phyloP scores from a whole-genome alignment of 1,140 invertebrate genomes.

The Linepithema humile region DNA sequence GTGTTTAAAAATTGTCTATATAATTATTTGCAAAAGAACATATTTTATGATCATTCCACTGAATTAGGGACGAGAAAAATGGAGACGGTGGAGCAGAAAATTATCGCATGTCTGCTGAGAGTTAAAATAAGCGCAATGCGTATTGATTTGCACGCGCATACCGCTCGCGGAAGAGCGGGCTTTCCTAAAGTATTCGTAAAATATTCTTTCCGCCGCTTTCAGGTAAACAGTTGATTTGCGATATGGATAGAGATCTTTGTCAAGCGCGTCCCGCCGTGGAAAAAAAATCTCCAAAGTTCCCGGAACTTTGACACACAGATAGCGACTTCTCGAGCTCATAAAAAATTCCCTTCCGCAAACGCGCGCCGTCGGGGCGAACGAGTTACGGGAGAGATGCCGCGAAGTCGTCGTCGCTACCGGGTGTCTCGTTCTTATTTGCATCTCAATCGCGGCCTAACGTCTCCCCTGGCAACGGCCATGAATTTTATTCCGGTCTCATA shows the following conservation, averaged over 20 bases:
- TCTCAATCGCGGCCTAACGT: slow-evolving; percentile 64
- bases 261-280: neutral
- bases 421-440: slow-evolving; percentile 62
- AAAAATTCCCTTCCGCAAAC: slow-evolving; percentile 33
- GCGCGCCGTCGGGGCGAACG: slow-evolving; percentile 24
- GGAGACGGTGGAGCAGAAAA: neutral
- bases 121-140: neutral
- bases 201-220: slow-evolving; percentile 15
- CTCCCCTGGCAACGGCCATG: slow-evolving; percentile 54
- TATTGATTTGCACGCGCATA: slow-evolving; percentile 16
- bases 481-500: slow-evolving; percentile 67
- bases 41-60: neutral
- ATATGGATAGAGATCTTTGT: slow-evolving; percentile 7
- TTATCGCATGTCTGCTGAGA: neutral
- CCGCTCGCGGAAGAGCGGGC: neutral
- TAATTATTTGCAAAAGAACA: neutral
- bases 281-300: slow-evolving; percentile 1
- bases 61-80: neutral
- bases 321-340: slow-evolving; percentile 38
- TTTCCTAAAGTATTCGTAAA: no score
- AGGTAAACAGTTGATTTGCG: slow-evolving; percentile 12
- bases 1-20: no score
- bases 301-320: slow-evolving; percentile 31
- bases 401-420: slow-evolving; percentile 37
- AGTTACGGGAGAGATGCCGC: slow-evolving; percentile 46